Conservation (phyloP, 35 echinoderm and acorn worm genomes). For the Amphiura filiformis region DNA sequence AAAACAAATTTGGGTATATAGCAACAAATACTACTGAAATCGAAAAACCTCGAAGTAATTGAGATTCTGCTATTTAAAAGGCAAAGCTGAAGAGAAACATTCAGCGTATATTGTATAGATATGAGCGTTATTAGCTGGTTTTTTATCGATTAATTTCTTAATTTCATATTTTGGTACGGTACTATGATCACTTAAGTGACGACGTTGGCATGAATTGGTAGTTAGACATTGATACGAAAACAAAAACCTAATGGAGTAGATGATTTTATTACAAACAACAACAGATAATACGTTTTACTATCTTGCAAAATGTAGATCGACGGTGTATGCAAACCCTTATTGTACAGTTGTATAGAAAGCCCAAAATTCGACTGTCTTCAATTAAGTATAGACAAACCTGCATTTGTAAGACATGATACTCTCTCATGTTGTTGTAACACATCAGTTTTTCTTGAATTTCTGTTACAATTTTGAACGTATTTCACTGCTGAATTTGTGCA, state of each 20-base stretch:
- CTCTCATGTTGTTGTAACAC: too few relatives aligned
- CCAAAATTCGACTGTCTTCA: background rate
- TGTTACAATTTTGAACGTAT: conserved; percentile 1
- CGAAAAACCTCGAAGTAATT: background rate
- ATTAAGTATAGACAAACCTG: background rate
- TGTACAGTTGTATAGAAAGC: conserved; percentile 9
- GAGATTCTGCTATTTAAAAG: background rate
- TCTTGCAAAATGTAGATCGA: conserved; percentile 2
- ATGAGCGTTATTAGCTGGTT: background rate
- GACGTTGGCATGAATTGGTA: background rate
- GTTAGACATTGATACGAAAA: conserved; percentile 5
- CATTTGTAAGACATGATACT: background rate
- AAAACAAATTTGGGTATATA: background rate
- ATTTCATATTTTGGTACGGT: conserved; percentile 15
- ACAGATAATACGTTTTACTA: background rate
- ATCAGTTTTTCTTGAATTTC: background rate
- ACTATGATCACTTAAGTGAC: background rate
- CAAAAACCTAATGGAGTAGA: background rate
- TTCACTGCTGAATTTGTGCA: conserved; percentile 6
- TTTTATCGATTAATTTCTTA: conserved; percentile 16
- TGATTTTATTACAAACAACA: background rate
- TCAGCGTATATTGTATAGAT: background rate
- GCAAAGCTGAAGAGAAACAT: background rate
- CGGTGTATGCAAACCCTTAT: background rate
- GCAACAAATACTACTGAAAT: background rate